phyloP scores from a whole-genome alignment of 2,113 vertebrate species.

The Aptenodytes patagonicus region DNA sequence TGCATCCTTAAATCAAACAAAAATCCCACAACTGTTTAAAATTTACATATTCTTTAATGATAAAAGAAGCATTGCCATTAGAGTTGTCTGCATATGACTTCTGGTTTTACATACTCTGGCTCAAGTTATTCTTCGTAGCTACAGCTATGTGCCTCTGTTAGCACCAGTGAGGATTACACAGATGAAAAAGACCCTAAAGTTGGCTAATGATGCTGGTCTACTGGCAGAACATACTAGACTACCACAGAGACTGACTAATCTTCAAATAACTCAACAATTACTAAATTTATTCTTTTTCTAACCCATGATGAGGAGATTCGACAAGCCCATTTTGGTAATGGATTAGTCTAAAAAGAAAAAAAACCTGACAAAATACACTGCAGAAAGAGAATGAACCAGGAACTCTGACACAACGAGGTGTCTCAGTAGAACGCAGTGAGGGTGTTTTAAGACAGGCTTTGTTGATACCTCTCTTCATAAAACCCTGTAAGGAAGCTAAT shows the following conservation, averaged over 20 bases:
- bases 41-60: neutral
- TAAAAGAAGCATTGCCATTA: neutral
- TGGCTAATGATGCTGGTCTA: neutral
- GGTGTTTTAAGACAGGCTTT: neutral
- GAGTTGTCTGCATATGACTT: neutral
- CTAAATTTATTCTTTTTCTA: neutral
- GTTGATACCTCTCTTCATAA: neutral
- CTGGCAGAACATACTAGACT: neutral
- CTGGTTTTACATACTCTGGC: neutral
- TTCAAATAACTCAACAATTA: slow-evolving; percentile 12
- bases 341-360: neutral
- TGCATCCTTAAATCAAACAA: neutral
- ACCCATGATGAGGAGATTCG: neutral
- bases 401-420: neutral
- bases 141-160: neutral
- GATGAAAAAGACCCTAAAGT: neutral
- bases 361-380: neutral
- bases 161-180: neutral
- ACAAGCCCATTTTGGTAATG: slow-evolving; percentile 14
- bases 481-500: neutral
- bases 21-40: neutral
- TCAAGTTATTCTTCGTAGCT: neutral
- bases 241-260: neutral
- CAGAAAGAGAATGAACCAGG: neutral
- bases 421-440: neutral